These are phyloP conservation scores for Halictus quadricinctus DNA, from an alignment of 2,888 invertebrate genomes.

Conservation along the genomic window DNA sequence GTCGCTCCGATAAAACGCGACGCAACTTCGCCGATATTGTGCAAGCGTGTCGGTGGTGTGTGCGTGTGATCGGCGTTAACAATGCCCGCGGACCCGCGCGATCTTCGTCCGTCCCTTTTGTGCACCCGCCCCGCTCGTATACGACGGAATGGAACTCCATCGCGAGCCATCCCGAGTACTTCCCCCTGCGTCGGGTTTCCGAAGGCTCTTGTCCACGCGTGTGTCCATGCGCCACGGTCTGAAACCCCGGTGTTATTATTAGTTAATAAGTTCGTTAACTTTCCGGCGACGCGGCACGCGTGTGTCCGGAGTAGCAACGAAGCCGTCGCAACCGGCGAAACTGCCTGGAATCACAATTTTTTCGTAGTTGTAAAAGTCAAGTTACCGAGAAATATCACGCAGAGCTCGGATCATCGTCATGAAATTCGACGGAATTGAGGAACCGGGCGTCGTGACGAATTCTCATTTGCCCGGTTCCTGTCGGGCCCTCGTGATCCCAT, in stretches of 20 bases:
- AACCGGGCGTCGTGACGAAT: neutral
- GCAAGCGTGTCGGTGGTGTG: slow-evolving; percentile 24
- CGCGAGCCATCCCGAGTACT: neutral
- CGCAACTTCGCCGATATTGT: slow-evolving; percentile 47
- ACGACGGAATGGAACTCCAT: slow-evolving; percentile 14
- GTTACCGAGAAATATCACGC: neutral
- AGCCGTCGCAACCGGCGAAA: neutral
- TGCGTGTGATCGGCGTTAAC: slow-evolving; percentile 40
- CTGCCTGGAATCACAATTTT: neutral
- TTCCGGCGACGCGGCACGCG: neutral
- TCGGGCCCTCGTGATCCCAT: neutral
- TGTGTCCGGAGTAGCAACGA: neutral
- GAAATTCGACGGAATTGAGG: neutral
- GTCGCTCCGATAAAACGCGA: slow-evolving; percentile 28
- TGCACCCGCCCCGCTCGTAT: neutral
- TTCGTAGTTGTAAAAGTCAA: neutral
- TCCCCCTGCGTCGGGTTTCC: slow-evolving; percentile 1
- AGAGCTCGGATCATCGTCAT: neutral
- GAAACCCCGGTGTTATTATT: slow-evolving; percentile 13
- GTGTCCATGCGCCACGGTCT: neutral
- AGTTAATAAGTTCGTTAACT: slow-evolving; percentile 20
- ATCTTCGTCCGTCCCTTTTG: slow-evolving; percentile 21
- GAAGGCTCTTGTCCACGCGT: slow-evolving; percentile 4
- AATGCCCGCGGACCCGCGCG: slow-evolving; percentile 34
- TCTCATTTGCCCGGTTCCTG: neutral